Evolutionary conservation across 2,113 vertebrate genomes (phyloP).

Genomic region (Rousettus leschenaultii): DNA sequence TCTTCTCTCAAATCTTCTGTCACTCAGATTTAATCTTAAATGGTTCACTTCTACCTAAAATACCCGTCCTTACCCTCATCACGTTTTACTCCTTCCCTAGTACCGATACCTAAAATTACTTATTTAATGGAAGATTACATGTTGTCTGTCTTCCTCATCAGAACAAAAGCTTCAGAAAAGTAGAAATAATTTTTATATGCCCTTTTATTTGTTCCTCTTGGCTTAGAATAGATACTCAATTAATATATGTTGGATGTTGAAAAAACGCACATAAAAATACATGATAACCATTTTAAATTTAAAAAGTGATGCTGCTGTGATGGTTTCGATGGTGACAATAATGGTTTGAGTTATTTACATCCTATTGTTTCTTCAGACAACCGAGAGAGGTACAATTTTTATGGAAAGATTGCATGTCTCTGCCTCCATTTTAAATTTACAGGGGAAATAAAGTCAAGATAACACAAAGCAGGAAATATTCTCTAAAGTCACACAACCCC

Average conservation of each 20-base stretch:
- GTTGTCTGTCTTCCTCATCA: neutral
- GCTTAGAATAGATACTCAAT: neutral
- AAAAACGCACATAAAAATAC: neutral
- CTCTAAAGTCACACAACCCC: neutral
- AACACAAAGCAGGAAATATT: neutral
- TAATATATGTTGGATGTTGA: neutral
- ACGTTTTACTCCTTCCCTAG: neutral
- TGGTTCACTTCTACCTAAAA: neutral
- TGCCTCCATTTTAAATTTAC: neutral
- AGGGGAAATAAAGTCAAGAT: neutral
- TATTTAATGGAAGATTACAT: neutral
- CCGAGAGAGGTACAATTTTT: accelerated
- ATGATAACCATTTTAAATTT: neutral
- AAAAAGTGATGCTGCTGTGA: neutral
- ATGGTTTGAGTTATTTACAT: neutral
- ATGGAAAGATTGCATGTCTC: accelerated
- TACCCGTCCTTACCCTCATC: accelerated
- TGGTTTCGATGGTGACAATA: no score
- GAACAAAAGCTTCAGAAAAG: neutral
- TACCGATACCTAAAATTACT: neutral
- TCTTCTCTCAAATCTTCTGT: neutral
- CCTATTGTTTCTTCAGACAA: neutral
- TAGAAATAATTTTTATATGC: neutral
- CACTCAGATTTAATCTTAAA: neutral
- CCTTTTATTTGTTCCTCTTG: neutral